These are phyloP conservation scores for Hydropotes inermis DNA, from an alignment of 2,113 vertebrate genomes.

Conservation along the genomic window DNA sequence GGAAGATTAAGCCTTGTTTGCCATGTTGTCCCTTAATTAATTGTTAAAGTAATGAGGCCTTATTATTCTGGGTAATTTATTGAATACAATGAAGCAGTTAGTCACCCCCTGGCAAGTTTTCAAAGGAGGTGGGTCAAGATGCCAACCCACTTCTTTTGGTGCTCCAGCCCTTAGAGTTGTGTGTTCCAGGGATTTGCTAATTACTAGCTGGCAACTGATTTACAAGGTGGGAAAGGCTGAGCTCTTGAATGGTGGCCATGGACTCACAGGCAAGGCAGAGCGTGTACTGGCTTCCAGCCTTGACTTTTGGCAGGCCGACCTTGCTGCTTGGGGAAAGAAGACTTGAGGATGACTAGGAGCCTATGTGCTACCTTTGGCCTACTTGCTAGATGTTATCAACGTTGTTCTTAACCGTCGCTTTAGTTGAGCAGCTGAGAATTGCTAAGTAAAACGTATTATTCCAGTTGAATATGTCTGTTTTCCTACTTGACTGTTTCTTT, in stretches of 20 bases:
- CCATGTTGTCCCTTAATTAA: conserved; percentile 18
- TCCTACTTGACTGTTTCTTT: not conserved
- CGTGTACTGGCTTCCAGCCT: not conserved
- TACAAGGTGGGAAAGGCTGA: not conserved
- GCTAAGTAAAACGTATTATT: not conserved
- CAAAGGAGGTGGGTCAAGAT: not conserved
- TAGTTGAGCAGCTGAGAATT: not conserved
- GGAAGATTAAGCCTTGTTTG: conserved; percentile 1
- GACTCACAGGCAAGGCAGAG: not conserved
- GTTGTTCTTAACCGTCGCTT: not conserved
- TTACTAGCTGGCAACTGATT: conserved; percentile 20
- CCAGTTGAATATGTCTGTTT: not conserved
- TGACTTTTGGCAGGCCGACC: not conserved
- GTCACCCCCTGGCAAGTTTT: not conserved
- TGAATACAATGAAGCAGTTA: conserved; percentile 33
- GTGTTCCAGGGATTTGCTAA: conserved; percentile 38
- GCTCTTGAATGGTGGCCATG: not conserved
- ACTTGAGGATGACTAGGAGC: not conserved
- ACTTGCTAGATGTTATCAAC: not conserved
- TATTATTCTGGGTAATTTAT: conserved; percentile 46
- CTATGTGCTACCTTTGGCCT: not conserved
- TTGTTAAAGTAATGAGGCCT: conserved; percentile 48
- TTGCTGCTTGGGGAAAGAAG: not conserved
- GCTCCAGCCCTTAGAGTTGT: not conserved
- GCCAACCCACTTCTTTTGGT: not conserved